Evolutionary conservation across 2,797 vertebrate species (phyloP).

Genomic region (Gephyroberyx darwinii): DNA sequence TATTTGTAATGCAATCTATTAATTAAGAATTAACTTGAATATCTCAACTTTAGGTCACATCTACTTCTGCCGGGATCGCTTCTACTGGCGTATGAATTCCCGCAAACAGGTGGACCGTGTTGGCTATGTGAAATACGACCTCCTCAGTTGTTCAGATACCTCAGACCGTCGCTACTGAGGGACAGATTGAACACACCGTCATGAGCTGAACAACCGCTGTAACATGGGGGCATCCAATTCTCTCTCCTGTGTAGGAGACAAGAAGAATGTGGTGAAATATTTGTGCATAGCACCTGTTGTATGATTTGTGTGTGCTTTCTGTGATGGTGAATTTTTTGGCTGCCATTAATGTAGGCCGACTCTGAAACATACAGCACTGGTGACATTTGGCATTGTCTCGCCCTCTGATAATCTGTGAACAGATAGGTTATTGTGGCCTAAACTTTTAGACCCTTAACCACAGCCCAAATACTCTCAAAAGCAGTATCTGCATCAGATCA

Average conservation of each 20-base stretch:
- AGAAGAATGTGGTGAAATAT: constrained; percentile 53
- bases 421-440: constrained; percentile 29
- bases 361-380: constrained; percentile 22
- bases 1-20: not conserved
- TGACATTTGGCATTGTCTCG: constrained; percentile 17
- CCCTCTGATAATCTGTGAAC: constrained; percentile 63
- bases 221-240: constrained; percentile 29
- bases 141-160: constrained; percentile 86
- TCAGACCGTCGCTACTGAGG: constrained; percentile 49
- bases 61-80: constrained; percentile 89
- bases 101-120: constrained; percentile 87
- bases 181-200: not conserved
- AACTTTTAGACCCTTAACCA: constrained; percentile 30
- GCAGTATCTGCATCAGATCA: constrained; percentile 37
- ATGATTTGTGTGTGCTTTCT: constrained; percentile 54
- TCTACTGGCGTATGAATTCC: constrained; percentile 92
- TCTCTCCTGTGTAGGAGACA: constrained; percentile 37
- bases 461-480: constrained; percentile 44
- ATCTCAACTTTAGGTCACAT: constrained; percentile 80
- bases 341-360: constrained; percentile 28
- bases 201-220: constrained; percentile 50
- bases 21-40: constrained; percentile 7
- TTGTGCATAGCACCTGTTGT: constrained; percentile 45
- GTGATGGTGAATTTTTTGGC: constrained; percentile 52
- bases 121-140: constrained; percentile 89